Evolutionary conservation across 1,140 invertebrate species (phyloP).

Genomic region (Trypoxylus dichotomus): DNA sequence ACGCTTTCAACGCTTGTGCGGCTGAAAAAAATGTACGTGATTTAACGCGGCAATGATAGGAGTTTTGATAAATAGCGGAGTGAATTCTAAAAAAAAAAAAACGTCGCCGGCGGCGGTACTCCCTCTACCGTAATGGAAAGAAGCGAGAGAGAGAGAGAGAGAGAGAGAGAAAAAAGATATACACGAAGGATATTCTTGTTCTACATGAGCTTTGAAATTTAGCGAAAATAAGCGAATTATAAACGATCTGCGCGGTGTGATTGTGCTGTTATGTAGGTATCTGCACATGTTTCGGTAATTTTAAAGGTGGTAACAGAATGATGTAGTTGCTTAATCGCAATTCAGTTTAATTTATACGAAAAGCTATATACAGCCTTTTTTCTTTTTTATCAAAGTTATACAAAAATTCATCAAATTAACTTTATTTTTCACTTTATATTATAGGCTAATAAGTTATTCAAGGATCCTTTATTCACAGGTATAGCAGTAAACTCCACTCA

Average conservation of each 20-base stretch:
- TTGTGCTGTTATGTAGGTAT: neutral
- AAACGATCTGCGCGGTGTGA: neutral
- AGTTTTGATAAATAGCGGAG: neutral
- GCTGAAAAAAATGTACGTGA: neutral
- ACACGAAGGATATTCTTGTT: neutral
- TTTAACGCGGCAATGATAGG: neutral
- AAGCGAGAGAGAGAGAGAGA: too few relatives aligned
- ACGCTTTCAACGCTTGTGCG: neutral
- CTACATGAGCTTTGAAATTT: neutral
- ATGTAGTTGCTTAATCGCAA: too few relatives aligned
- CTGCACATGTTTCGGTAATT: neutral
- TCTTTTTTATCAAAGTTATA: too few relatives aligned
- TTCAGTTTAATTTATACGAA: too few relatives aligned
- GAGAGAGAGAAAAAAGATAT: neutral
- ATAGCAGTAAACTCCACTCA: too few relatives aligned
- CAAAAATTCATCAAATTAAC: too few relatives aligned
- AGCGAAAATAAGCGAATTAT: neutral
- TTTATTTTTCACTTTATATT: too few relatives aligned
- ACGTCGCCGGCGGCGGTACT: neutral
- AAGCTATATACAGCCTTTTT: too few relatives aligned
- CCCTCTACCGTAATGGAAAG: neutral
- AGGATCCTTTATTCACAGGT: too few relatives aligned
- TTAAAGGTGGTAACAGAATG: too few relatives aligned
- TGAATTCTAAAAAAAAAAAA: neutral
- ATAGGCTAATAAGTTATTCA: too few relatives aligned